Percentiles rank a stretch among this genome's conserved stretches.
These are phyloP conservation scores for Chrysochloris asiatica DNA, from an alignment of 2,113 vertebrate species.

Conservation along the genomic window DNA sequence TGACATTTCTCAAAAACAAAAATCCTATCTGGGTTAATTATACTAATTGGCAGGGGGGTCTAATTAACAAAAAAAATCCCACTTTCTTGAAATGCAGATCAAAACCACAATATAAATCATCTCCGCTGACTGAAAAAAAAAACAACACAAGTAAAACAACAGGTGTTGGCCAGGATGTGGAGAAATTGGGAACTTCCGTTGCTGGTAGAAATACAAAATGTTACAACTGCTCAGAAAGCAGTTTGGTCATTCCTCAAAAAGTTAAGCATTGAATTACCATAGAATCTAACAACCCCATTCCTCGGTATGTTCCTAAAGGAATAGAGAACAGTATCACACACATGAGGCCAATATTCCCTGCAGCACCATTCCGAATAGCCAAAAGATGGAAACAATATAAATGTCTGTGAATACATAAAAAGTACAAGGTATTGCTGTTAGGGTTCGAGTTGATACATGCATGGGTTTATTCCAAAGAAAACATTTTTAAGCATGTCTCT, in stretches of 20 bases:
- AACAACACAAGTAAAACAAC: not conserved
- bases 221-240: not conserved
- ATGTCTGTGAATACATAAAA: too few relatives aligned
- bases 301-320: not conserved
- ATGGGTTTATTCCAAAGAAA: too few relatives aligned
- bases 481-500: too few relatives aligned
- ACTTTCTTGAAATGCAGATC: not conserved
- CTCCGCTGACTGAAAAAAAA: not conserved
- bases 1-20: not conserved
- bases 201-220: not conserved
- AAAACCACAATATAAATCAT: not conserved
- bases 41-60: not conserved
- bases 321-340: not conserved
- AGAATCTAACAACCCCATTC: not conserved
- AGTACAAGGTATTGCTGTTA: too few relatives aligned
- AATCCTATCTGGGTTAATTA: not conserved
- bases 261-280: not conserved
- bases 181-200: not conserved
- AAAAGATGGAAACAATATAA: not conserved
- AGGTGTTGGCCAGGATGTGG: not conserved
- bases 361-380: not conserved
- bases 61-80: not conserved
- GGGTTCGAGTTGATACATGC: too few relatives aligned
- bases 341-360: not conserved
- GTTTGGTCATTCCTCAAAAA: not conserved